Evolutionary conservation across 2,888 invertebrate species (phyloP).

Genomic region (Plebejus anna): DNA sequence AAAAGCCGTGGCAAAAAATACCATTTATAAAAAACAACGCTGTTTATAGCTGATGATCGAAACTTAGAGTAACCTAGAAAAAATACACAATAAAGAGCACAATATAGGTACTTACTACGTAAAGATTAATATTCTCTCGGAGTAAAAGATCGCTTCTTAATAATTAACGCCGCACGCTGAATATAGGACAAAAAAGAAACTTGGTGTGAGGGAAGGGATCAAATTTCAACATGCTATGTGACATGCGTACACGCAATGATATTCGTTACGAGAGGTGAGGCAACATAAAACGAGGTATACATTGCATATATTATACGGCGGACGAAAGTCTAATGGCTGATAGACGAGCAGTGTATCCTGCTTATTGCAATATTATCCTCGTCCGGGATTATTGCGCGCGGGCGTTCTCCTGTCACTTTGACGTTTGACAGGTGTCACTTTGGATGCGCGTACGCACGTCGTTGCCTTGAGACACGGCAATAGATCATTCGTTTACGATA

Average conservation of each 20-base stretch:
- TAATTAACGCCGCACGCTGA: conserved; percentile 15
- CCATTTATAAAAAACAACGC: too few relatives aligned
- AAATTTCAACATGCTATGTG: conserved; percentile 56
- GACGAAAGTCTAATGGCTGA: background rate
- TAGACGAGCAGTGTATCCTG: conserved; percentile 24
- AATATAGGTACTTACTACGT: background rate
- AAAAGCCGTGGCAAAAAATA: background rate
- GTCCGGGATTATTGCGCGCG: conserved; percentile 62
- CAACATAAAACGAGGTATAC: conserved; percentile 18
- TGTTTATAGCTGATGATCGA: background rate
- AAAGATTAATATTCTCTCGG: background rate
- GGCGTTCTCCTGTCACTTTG: conserved; percentile 66
- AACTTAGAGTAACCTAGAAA: background rate
- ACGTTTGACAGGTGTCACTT: conserved; percentile 76
- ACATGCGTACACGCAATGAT: conserved; percentile 47
- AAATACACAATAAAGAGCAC: background rate
- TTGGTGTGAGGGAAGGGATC: conserved; percentile 54
- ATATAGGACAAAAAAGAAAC: conserved; percentile 39
- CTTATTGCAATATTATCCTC: conserved; percentile 25
- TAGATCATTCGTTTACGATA: conserved; percentile 73
- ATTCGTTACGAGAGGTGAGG: conserved; percentile 40
- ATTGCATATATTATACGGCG: conserved; percentile 23
- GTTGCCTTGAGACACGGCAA: conserved; percentile 52
- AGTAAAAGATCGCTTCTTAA: background rate
- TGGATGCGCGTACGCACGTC: conserved; percentile 61